Evolutionary conservation across 1,140 invertebrate genomes (phyloP).

Genomic region (Araneus ventricosus): DNA sequence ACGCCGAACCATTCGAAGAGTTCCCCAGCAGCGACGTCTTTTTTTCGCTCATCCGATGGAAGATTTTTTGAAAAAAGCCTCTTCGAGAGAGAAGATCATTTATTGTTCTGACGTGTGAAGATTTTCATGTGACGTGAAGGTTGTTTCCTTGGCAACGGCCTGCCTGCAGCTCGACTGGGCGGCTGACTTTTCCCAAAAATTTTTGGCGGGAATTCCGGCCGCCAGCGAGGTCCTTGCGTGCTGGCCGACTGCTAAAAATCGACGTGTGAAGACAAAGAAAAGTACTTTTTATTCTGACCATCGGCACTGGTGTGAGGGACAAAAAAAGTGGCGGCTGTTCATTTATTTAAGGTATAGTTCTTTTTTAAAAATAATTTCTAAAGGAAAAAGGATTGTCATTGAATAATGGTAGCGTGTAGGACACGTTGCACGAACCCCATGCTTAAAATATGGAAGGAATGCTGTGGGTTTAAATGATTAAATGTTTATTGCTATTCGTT

Average conservation of each 20-base stretch:
- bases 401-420: slow-evolving; percentile 11
- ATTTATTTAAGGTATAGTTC: not conserved
- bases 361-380: not conserved
- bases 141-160: slow-evolving; percentile 61
- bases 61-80: not conserved
- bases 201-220: slow-evolving; percentile 58
- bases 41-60: not conserved
- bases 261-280: slow-evolving; percentile 8
- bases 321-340: not conserved
- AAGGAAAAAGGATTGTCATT: not conserved
- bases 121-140: slow-evolving; percentile 36
- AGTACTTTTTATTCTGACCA: not conserved
- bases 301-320: not conserved
- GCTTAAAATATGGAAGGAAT: not conserved
- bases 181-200: slow-evolving; percentile 45
- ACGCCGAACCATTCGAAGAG: not conserved
- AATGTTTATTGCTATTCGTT: not conserved
- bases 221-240: slow-evolving; percentile 60
- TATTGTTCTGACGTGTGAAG: slow-evolving; percentile 33
- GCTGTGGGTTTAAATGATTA: not conserved
- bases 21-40: not conserved
- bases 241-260: slow-evolving; percentile 62
- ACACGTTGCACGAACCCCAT: not conserved
- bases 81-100: not conserved
- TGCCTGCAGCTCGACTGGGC: slow-evolving; percentile 72